phyloP scores from a whole-genome alignment of 1,140 invertebrate genomes.

The Xylocopa sonorina region DNA sequence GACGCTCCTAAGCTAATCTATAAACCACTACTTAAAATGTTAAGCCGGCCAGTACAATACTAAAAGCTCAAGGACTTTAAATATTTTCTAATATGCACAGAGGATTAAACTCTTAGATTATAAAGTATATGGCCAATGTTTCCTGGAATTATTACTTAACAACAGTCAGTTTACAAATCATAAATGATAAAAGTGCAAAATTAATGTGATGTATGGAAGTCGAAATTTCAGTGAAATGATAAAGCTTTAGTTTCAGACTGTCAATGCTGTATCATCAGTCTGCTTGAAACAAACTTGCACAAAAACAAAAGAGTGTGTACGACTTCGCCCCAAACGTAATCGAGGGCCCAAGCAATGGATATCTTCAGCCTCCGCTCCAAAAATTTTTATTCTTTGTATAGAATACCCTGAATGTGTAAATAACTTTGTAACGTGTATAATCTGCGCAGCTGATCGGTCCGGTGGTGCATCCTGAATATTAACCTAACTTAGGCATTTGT shows the following conservation, averaged over 20 bases:
- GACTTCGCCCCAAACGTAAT: background rate
- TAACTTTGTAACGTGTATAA: conserved; percentile 24
- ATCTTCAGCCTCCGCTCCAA: background rate
- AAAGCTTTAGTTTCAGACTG: background rate
- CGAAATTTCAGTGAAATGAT: background rate
- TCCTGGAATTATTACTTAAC: too few species aligned
- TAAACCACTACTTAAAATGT: conserved; percentile 80
- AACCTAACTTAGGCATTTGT: conserved; percentile 44
- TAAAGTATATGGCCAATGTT: background rate
- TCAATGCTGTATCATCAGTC: background rate
- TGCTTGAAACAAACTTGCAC: background rate
- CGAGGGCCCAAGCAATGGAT: background rate
- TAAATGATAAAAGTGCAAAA: background rate
- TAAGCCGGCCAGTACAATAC: conserved; percentile 70
- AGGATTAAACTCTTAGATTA: background rate
- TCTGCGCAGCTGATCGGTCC: conserved; percentile 17
- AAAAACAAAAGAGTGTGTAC: background rate
- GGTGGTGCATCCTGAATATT: conserved; percentile 45
- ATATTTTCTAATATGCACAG: too few species aligned
- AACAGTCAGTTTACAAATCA: too few species aligned
- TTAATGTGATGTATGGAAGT: background rate
- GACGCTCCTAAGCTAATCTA: conserved; percentile 86
- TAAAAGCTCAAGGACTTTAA: background rate
- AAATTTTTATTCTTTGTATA: conserved; percentile 6
- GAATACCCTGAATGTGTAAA: conserved; percentile 18